Base-by-base conservation (phyloP, 2,888 invertebrate species). In the Clostera curtula region DNA sequence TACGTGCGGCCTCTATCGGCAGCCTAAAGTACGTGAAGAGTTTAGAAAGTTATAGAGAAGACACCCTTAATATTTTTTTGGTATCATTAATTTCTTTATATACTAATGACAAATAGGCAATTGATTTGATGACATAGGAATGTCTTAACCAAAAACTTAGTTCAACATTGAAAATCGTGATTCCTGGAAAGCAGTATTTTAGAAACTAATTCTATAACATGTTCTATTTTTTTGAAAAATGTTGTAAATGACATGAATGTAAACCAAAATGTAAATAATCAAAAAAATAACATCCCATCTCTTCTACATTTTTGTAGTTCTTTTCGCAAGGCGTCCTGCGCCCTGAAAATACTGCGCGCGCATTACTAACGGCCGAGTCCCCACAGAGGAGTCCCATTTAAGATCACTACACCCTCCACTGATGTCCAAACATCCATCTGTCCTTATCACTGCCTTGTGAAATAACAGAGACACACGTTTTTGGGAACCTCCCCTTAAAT, bases 321-420 rank as follows among this genome's bases (percentile, higher is more conserved):
- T 66, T 39, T 29, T 28, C 23, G 36, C 59, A 62, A 71, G 52
- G 63, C 58, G 76, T 73, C 82, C 76, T 82, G 82, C 80, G 82
- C 82, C 61, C 70, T 80, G 69, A 65, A 70, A 67, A 43, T 51
- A 37, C 45, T 80, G 82, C 82, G 82, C 79, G 82, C 82, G 82
- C 82, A 80, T 41, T 32, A 27, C 47, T 51, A 49, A 44, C 45
- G 56, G 62, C 46, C 60, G 51, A 53, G 61, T 61, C 63, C 67
- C 60, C 53, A 43, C 46, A 40, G 44, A 49, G 47, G 40, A 50
- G 48, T 38, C 34, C 54, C 46, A 58, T 50, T 37, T 32, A 35
- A 50, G 47, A 50, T 46, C 31, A 47, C 36, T 33, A 31, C 18
- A 38, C 20, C 31, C 27, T 47, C 45, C 49, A 61, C 54, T 58